phyloP scores from a whole-genome alignment of 2,113 vertebrate genomes.

The Regulus satrapa region DNA sequence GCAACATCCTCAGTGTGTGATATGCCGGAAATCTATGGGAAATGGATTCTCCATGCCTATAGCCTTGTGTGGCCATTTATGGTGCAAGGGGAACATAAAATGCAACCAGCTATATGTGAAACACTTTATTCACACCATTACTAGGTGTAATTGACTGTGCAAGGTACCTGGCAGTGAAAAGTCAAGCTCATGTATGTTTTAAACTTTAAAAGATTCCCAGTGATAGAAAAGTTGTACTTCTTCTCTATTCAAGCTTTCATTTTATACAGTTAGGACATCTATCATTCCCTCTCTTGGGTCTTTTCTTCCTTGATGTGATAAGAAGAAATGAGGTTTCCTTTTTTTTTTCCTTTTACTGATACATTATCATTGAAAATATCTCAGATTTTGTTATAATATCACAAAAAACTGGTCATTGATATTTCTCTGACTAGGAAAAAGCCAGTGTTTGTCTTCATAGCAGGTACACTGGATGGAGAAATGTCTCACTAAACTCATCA shows the following conservation, averaged over 20 bases:
- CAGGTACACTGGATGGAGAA: background rate
- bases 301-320: background rate
- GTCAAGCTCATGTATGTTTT: background rate
- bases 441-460: background rate
- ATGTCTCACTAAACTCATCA: background rate
- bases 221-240: background rate
- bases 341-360: background rate
- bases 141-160: background rate
- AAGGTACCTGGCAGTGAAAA: background rate
- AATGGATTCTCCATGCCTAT: background rate
- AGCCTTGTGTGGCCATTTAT: background rate
- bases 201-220: slow-evolving; percentile 8
- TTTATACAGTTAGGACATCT: background rate
- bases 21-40: background rate
- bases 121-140: background rate
- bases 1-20: background rate
- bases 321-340: background rate
- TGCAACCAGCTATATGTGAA: background rate
- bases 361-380: background rate
- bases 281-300: background rate
- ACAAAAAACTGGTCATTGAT: background rate
- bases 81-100: background rate
- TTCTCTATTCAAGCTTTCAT: background rate
- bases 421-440: background rate
- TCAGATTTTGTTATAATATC: background rate